Percentiles rank a stretch among this genome's conserved stretches.
Conservation (phyloP, 2,888 invertebrate species). For the Cylloceria caligata region DNA sequence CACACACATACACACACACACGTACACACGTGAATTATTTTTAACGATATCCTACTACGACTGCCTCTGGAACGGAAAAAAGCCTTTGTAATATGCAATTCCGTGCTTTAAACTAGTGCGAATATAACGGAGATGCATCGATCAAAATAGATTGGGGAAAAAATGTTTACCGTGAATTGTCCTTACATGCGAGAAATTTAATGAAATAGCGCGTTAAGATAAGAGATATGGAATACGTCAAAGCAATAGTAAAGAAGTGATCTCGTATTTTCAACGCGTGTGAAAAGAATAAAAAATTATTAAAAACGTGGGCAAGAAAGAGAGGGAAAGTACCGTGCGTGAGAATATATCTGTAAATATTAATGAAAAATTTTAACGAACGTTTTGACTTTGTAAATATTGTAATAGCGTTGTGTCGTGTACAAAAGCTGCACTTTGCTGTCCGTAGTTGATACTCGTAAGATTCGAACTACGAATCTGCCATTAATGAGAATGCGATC, state of each 20-base stretch:
- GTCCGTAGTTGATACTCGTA: slow-evolving; percentile 51
- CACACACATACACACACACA: slow-evolving; percentile 62
- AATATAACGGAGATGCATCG: slow-evolving; percentile 58
- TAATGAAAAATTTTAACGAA: slow-evolving; percentile 65
- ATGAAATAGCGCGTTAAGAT: neutral
- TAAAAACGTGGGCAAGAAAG: slow-evolving; percentile 2
- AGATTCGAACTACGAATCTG: slow-evolving; percentile 60
- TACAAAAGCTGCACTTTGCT: slow-evolving; percentile 62
- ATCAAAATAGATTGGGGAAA: slow-evolving; percentile 24
- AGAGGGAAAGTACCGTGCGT: slow-evolving; percentile 44
- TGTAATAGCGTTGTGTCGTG: slow-evolving; percentile 52
- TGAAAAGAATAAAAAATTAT: slow-evolving; percentile 15
- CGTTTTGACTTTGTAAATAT: slow-evolving; percentile 68
- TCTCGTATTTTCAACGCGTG: slow-evolving; percentile 10
- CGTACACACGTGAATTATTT: slow-evolving; percentile 60
- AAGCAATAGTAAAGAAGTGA: slow-evolving; percentile 33
- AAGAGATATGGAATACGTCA: slow-evolving; percentile 36
- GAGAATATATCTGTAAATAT: slow-evolving; percentile 67
- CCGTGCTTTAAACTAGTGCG: slow-evolving; percentile 57
- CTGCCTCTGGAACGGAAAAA: slow-evolving; percentile 33
- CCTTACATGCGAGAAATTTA: neutral
- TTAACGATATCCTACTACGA: slow-evolving; percentile 42
- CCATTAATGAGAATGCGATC: slow-evolving; percentile 38
- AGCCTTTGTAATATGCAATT: slow-evolving; percentile 49
- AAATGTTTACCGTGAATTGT: neutral